These are phyloP conservation scores for Acanthaster planci DNA, from an alignment of 35 echinoderm and acorn worm genomes.

Conservation along the genomic window DNA sequence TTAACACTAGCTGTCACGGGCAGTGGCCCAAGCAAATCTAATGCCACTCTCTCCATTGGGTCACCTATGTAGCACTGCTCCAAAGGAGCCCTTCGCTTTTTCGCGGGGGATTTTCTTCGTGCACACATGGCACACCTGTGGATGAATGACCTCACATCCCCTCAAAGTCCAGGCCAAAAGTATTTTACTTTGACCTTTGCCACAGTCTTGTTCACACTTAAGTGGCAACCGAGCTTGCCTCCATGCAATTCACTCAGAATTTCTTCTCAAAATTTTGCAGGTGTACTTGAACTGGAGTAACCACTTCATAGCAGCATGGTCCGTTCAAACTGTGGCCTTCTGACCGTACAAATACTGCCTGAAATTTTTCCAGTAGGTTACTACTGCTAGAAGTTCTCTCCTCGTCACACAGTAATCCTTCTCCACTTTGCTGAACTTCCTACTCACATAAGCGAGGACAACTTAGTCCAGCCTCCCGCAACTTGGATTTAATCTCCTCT, in stretches of 20 bases:
- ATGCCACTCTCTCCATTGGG: neutral
- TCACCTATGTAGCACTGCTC: neutral
- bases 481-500: no score
- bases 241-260: neutral
- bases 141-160: neutral
- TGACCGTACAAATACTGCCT: conserved; percentile 57
- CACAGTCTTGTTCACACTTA: neutral
- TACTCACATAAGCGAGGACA: conserved; percentile 49
- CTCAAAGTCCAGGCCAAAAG: neutral
- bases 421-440: conserved; percentile 38
- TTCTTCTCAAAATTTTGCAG: no score
- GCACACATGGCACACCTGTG: neutral
- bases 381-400: conserved; percentile 61
- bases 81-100: neutral
- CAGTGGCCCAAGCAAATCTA: neutral
- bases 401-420: conserved; percentile 65
- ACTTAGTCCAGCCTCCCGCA: no score
- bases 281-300: conserved; percentile 57
- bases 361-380: conserved; percentile 39
- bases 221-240: neutral
- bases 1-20: neutral
- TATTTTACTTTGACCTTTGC: neutral
- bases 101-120: neutral
- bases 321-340: conserved; percentile 31
- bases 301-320: conserved; percentile 57